Conservation (phyloP, 2,888 invertebrate species). For the Euplagia quadripunctaria region DNA sequence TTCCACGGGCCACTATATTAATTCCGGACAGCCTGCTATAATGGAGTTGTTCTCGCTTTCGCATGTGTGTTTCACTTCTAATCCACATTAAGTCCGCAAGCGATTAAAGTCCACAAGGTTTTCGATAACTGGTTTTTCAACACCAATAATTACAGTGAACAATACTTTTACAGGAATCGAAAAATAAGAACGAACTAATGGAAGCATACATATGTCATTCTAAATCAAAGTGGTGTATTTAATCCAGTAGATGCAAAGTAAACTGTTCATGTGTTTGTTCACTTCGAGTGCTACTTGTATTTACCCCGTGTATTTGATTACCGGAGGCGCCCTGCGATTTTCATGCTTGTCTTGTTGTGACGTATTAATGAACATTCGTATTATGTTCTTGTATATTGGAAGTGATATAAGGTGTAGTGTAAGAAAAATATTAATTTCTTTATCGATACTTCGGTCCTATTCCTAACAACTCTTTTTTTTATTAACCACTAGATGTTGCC, state of each 20-base stretch:
- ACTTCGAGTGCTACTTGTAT: slow-evolving; percentile 44
- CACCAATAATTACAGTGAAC: too few species aligned
- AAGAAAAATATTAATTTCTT: too few species aligned
- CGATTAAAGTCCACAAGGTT: neutral
- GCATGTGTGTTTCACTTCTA: neutral
- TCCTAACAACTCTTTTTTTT: too few species aligned
- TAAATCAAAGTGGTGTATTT: slow-evolving; percentile 43
- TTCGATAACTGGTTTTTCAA: too few species aligned
- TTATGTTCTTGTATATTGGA: too few species aligned
- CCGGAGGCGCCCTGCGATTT: slow-evolving; percentile 47
- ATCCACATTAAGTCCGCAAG: neutral
- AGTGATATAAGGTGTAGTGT: too few species aligned
- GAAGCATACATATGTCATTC: neutral
- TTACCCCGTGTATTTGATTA: slow-evolving; percentile 56
- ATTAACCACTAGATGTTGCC: too few species aligned
- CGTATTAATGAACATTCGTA: neutral
- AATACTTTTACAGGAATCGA: too few species aligned
- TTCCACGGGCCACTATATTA: neutral
- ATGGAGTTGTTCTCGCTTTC: neutral
- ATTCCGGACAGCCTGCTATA: neutral
- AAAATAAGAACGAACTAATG: neutral
- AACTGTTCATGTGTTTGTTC: slow-evolving; percentile 38
- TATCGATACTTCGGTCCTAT: too few species aligned
- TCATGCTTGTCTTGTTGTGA: slow-evolving; percentile 56
- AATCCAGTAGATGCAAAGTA: slow-evolving; percentile 39